Evolutionary conservation across 92 coral and sea anemone genomes (phyloP), one percentile per base, ranked within the genome.

Genomic region (Chrysogorgia sp.): DNA sequence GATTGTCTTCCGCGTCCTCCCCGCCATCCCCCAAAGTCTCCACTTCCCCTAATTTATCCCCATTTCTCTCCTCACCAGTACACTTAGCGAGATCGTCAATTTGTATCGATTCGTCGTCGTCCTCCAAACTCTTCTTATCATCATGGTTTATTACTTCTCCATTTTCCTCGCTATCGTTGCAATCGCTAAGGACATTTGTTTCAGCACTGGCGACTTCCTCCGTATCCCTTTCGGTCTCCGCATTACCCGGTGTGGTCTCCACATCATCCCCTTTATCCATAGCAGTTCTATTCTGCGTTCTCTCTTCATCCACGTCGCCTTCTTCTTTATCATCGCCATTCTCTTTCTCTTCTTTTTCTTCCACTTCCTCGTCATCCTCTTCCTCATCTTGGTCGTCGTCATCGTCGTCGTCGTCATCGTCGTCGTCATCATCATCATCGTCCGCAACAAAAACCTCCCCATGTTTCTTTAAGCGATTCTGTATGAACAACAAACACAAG

Each of bases 391-490:
- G 89, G 25, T 84, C 76, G 0, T 84, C 89, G 10, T 88, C 90
- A 7, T 89, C 88, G 3, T 86, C 88, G 8, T 79, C 87, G 0
- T 76, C 89, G 0, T 67, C 83, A 0, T 82, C 90, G 0, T 83
- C 92, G 6, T 85, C 96, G 0, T 78, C 93, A 2, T 79, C 88
- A 2, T 87, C 89, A 9, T 91, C 96, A 0, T 92, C 97, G 49
- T 92, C 97, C 2, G 81, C 90, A 43, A 92, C 89, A 0, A 93
- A 90, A 23, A 87, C 89, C 22, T 81, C 91, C 19, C 93, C 96
- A 15, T 79, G 86, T 24, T 82, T 89, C 67, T 65, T 90, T 17
- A 91, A 89, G 50, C 76, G 69, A 84, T 90, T 82, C 97, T 92
- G 41, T n/a, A 79, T 55, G 21, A 14, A 21, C 7, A 12, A 56